Percentiles rank a stretch among this genome's conserved stretches.
Evolutionary conservation across 1,140 invertebrate species (phyloP).

Genomic region (Reticulitermes speratus): DNA sequence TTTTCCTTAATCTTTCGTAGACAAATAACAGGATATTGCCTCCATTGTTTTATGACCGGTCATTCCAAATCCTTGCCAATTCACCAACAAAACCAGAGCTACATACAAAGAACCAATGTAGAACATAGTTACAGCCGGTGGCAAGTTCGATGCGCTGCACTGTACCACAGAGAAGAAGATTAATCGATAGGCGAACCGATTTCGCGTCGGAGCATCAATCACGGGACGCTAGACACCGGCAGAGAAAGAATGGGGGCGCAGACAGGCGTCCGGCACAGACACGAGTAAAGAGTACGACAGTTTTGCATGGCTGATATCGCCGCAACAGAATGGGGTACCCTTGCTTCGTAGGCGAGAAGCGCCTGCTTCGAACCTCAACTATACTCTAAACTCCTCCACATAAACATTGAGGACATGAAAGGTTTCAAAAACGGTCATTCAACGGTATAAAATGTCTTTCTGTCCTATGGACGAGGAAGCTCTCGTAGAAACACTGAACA

Average conservation of each 20-base stretch:
- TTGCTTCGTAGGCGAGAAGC: neutral
- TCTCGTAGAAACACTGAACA: too few relatives aligned
- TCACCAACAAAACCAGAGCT: too few relatives aligned
- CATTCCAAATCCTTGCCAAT: too few relatives aligned
- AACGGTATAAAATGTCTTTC: too few relatives aligned
- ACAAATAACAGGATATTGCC: too few relatives aligned
- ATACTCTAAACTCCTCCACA: too few relatives aligned
- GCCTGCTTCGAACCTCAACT: neutral
- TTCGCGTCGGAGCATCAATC: neutral
- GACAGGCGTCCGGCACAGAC: neutral
- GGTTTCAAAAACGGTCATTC: too few relatives aligned
- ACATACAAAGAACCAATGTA: too few relatives aligned
- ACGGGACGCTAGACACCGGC: neutral
- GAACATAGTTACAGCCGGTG: neutral
- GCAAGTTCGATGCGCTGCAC: neutral
- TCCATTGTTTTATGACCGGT: too few relatives aligned
- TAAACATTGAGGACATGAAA: too few relatives aligned
- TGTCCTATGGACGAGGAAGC: too few relatives aligned
- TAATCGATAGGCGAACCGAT: conserved; percentile 3
- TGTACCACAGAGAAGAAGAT: conserved; percentile 8
- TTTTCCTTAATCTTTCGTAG: too few relatives aligned
- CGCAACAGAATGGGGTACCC: neutral
- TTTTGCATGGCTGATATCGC: neutral
- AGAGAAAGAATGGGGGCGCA: neutral
- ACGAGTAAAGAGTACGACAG: neutral